Conservation (phyloP, 92 coral and sea anemone species). For the Anthopleura xanthogrammica region DNA sequence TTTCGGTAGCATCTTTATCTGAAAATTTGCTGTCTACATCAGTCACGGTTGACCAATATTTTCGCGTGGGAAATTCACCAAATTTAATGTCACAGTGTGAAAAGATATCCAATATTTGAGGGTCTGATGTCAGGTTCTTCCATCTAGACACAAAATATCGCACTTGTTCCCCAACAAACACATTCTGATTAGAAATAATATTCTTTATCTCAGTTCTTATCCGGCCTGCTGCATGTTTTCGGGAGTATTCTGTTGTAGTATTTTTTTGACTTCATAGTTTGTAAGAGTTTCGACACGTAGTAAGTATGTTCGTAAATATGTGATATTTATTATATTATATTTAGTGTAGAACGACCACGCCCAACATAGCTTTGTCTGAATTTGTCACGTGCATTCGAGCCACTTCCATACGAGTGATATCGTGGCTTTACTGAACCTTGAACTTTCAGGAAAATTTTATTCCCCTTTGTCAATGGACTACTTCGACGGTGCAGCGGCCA, state of each 20-base stretch:
- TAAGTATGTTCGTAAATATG: too few species aligned
- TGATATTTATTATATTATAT: neutral
- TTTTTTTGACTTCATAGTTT: too few species aligned
- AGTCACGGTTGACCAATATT: constrained; percentile 10
- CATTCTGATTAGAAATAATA: constrained; percentile 30
- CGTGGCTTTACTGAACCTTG: constrained; percentile 14
- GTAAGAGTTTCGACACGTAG: too few species aligned
- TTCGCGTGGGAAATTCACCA: constrained; percentile 22
- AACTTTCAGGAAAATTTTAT: constrained; percentile 9
- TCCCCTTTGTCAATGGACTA: constrained; percentile 25
- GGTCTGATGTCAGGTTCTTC: constrained; percentile 48
- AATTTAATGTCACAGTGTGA: constrained; percentile 48
- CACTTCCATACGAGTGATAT: constrained; percentile 25
- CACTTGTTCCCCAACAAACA: constrained; percentile 41
- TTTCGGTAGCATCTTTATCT: neutral
- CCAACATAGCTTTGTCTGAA: constrained; percentile 12
- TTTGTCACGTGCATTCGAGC: constrained; percentile 34
- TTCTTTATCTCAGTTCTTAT: neutral
- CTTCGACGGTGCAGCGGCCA: too few species aligned
- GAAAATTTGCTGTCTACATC: constrained; percentile 6
- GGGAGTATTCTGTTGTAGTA: too few species aligned
- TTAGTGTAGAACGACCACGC: constrained; percentile 4
- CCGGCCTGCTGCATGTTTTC: neutral
- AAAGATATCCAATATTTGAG: constrained; percentile 48
- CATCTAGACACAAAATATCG: constrained; percentile 34